Evolutionary conservation across 2,888 invertebrate genomes (phyloP).

Genomic region (Hirtodrosophila confusa): DNA sequence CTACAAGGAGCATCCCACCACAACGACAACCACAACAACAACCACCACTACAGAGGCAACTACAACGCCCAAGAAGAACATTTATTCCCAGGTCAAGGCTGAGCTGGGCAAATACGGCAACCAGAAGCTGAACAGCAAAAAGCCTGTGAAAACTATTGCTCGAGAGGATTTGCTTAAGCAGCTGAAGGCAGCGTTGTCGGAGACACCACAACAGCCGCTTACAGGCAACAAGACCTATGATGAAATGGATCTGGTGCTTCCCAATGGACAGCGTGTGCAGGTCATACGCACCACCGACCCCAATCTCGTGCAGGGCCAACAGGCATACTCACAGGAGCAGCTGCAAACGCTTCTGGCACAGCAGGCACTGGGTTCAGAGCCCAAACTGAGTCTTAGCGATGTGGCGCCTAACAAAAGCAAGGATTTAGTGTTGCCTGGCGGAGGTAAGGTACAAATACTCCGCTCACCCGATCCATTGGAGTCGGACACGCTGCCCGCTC

Average conservation of each 20-base stretch:
- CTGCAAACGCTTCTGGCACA: conserved; percentile 84
- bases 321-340: conserved; percentile 82
- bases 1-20: conserved; percentile 89
- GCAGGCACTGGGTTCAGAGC: conserved; percentile 59
- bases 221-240: conserved; percentile 88
- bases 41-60: conserved; percentile 86
- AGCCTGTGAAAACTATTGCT: conserved; percentile 86
- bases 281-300: conserved; percentile 89
- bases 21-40: conserved; percentile 88
- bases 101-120: conserved; percentile 82
- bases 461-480: conserved; percentile 88
- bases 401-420: conserved; percentile 85
- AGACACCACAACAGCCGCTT: conserved; percentile 87
- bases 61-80: conserved; percentile 86
- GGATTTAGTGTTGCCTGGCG: conserved; percentile 89
- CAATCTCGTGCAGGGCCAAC: conserved; percentile 87
- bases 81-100: conserved; percentile 87
- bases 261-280: conserved; percentile 91
- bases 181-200: conserved; percentile 89
- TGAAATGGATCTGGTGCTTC: conserved; percentile 89
- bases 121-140: conserved; percentile 67
- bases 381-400: conserved; percentile 70
- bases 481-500: conserved; percentile 83
- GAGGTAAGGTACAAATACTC: conserved; percentile 90
- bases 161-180: conserved; percentile 90